phyloP scores from a whole-genome alignment of 2,888 invertebrate species.

The Caradrina kadenii region DNA sequence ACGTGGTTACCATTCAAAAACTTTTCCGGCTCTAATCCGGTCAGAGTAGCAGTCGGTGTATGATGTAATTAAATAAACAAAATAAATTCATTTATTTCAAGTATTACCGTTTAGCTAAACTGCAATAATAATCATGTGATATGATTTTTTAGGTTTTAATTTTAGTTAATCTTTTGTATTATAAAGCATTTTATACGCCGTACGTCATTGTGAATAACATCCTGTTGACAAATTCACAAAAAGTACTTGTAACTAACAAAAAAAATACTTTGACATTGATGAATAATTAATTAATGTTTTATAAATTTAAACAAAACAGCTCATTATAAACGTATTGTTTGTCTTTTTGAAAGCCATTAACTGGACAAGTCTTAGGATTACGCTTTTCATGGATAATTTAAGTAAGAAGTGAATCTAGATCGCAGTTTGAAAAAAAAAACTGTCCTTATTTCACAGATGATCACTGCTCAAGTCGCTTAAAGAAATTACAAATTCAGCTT shows the following conservation, averaged over 20 bases:
- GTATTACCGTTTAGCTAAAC: no score
- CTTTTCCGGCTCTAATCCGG: no score
- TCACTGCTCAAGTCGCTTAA: not conserved
- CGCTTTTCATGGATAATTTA: not conserved
- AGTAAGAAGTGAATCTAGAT: not conserved
- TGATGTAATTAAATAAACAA: no score
- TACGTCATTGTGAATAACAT: conserved; percentile 12
- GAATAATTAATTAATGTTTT: conserved; percentile 14
- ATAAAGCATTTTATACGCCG: not conserved
- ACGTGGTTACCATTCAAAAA: no score
- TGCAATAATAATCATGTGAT: not conserved
- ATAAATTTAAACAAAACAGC: conserved; percentile 7
- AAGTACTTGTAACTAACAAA: conserved; percentile 1
- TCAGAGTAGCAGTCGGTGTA: no score
- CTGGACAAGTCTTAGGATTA: not conserved
- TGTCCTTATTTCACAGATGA: not conserved
- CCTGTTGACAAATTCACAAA: conserved; percentile 7
- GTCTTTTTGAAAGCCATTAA: conserved; percentile 3
- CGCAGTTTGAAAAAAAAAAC: no score
- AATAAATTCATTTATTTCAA: no score
- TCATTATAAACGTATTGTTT: conserved; percentile 15
- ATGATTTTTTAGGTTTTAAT: not conserved
- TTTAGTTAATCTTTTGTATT: not conserved
- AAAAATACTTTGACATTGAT: conserved; percentile 7
- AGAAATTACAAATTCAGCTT: not conserved